Evolutionary conservation across 2,888 invertebrate species (phyloP).

Genomic region (Trichopria drosophilae): DNA sequence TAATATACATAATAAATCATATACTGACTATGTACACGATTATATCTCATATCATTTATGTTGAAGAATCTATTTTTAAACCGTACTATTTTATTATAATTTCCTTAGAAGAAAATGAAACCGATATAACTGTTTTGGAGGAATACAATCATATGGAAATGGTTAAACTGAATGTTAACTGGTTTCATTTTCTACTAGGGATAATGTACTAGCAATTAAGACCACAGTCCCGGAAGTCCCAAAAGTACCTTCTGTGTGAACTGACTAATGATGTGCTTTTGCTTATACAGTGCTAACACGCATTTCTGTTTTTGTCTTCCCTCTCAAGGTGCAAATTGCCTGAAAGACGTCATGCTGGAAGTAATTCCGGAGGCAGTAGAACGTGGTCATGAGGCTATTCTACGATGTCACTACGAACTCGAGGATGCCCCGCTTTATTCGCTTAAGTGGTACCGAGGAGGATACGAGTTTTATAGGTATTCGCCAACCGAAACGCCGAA

Average conservation of each 20-base stretch:
- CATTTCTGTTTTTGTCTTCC: conserved; percentile 43
- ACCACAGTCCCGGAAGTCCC: no score
- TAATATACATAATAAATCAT: no score
- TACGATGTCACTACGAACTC: conserved; percentile 77
- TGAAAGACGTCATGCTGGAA: conserved; percentile 72
- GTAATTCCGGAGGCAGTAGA: conserved; percentile 73
- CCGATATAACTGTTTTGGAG: no score
- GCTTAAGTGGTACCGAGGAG: conserved; percentile 86
- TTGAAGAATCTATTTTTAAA: no score
- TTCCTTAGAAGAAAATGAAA: no score
- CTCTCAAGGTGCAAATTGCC: conserved; percentile 64
- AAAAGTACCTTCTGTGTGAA: conserved; percentile 39
- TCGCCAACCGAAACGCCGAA: conserved; percentile 75
- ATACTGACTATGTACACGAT: no score
- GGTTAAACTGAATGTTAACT: no score
- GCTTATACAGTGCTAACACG: conserved; percentile 39
- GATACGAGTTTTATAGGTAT: conserved; percentile 81
- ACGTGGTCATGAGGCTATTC: conserved; percentile 68
- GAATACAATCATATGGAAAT: no score
- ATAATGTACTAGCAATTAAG: no score
- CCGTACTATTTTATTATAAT: no score
- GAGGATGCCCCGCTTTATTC: conserved; percentile 77
- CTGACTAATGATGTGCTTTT: conserved; percentile 48
- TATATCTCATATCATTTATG: no score
- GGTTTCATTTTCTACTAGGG: no score